phyloP scores from a whole-genome alignment of 2,113 vertebrate species.

The Aspiorhynchus laticeps region DNA sequence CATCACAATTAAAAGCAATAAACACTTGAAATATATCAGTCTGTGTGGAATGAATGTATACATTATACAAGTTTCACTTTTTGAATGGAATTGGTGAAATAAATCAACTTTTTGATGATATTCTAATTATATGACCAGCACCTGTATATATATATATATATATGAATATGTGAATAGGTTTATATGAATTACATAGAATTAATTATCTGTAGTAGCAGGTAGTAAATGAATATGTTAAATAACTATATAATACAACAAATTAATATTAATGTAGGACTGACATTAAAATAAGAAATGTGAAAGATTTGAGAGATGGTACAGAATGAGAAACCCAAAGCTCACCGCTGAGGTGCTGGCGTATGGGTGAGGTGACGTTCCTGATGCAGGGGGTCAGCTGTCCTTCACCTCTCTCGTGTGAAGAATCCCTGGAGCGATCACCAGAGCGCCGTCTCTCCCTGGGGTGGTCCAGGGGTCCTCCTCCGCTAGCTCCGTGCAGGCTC shows the following conservation, averaged over 20 bases:
- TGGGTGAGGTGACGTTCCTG: conserved; percentile 95
- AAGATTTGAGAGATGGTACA: neutral
- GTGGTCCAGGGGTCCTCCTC: conserved; percentile 78
- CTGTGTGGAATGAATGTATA: too few species aligned
- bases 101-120: too few species aligned
- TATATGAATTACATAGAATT: neutral
- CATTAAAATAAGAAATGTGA: neutral
- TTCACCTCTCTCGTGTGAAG: conserved; percentile 92
- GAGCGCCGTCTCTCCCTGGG: conserved; percentile 88
- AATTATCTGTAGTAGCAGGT: neutral
- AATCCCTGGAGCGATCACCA: conserved; percentile 93
- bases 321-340: conserved; percentile 56
- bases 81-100: too few species aligned
- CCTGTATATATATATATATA: too few species aligned
- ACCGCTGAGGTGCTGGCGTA: conserved; percentile 87
- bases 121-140: too few species aligned
- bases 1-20: too few species aligned
- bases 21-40: too few species aligned
- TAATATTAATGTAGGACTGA: neutral
- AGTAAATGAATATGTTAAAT: too few species aligned
- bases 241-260: neutral
- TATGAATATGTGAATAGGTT: too few species aligned
- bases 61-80: too few species aligned
- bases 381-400: conserved; percentile 96
- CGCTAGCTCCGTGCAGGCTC: conserved; percentile 84